Evolutionary conservation across 92 coral and sea anemone species (phyloP).

Genomic region (Zoanthus gigantus): DNA sequence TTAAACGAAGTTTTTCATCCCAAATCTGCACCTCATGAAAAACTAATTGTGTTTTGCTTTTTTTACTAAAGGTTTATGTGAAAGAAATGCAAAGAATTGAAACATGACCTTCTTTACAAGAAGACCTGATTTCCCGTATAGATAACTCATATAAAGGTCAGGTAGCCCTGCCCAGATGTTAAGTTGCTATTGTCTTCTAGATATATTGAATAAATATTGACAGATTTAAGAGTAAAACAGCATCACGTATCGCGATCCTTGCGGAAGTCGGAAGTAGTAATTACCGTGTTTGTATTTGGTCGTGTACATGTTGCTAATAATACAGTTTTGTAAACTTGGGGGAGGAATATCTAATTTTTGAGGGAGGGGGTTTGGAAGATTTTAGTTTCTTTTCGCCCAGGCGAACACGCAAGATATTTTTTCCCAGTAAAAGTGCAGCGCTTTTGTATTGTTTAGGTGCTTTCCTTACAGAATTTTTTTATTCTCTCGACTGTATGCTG

Average conservation of each 20-base stretch:
- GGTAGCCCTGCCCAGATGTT: neutral
- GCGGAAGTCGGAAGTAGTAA: constrained; percentile 12
- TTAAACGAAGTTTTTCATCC: too few relatives aligned
- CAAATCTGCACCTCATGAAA: too few relatives aligned
- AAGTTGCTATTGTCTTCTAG: neutral
- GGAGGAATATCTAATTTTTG: too few relatives aligned
- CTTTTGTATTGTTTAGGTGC: too few relatives aligned
- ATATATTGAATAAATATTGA: neutral
- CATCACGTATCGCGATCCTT: neutral
- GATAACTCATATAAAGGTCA: neutral
- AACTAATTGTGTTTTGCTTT: neutral
- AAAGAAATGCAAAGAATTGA: neutral
- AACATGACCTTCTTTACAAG: neutral
- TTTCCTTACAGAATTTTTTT: too few relatives aligned
- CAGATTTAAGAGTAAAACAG: neutral
- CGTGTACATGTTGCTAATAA: neutral
- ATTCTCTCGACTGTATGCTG: too few relatives aligned
- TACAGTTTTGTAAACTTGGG: too few relatives aligned
- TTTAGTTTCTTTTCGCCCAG: too few relatives aligned
- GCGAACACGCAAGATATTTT: too few relatives aligned
- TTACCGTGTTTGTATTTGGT: neutral
- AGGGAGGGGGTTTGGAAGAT: too few relatives aligned
- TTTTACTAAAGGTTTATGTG: neutral
- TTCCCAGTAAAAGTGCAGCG: too few relatives aligned
- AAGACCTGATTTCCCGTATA: constrained; percentile 6